A percentile compares a stretch with the other conserved stretches of the same genome.
Evolutionary conservation across 2,888 invertebrate species (phyloP).

Genomic region (Athrips mouffetella): DNA sequence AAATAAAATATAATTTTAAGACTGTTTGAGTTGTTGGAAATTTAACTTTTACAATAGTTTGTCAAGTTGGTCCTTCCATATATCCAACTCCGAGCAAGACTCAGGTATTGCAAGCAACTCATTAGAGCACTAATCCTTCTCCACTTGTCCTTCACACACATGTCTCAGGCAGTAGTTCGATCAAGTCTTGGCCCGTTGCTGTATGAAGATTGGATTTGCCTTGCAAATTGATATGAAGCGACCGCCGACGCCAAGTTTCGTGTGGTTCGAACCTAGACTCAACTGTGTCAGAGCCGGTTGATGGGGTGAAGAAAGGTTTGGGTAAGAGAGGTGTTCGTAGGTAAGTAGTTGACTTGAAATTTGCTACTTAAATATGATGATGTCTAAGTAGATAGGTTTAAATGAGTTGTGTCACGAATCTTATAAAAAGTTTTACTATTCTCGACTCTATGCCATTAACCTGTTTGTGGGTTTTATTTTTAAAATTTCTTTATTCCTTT

Average conservation of each 20-base stretch:
- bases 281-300: not conserved
- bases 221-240: conserved; percentile 12
- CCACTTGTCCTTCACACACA: not conserved
- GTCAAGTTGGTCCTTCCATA: too few species aligned
- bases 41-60: too few species aligned
- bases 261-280: not conserved
- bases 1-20: too few species aligned
- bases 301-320: not conserved
- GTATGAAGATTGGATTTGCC: conserved; percentile 7
- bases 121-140: not conserved
- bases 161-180: not conserved
- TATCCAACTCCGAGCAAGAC: too few species aligned
- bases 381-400: too few species aligned
- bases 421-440: too few species aligned
- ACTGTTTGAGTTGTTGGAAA: too few species aligned
- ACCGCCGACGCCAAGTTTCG: not conserved
- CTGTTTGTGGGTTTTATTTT: too few species aligned
- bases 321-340: not conserved
- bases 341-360: not conserved
- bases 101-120: not conserved
- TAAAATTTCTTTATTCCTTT: too few species aligned
- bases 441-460: too few species aligned
- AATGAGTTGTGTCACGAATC: too few species aligned
- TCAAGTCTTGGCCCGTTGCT: not conserved
- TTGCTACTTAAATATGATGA: not conserved